Conservation (phyloP, 2,113 vertebrate species). For the Stegastes partitus region DNA sequence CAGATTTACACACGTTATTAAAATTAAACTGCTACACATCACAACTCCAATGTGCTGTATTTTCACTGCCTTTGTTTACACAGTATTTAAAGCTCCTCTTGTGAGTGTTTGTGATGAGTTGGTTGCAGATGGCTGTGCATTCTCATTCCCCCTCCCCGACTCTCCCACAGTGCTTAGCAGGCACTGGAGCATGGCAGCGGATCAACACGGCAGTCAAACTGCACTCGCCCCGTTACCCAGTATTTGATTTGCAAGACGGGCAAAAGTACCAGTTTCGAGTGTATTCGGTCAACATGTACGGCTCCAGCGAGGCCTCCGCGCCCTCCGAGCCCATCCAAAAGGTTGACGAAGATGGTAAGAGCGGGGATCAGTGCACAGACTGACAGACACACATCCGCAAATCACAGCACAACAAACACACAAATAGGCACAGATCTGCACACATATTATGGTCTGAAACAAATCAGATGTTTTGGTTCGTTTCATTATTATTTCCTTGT, state of each 20-base stretch:
- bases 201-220: slow-evolving; percentile 90
- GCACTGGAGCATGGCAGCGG: slow-evolving; percentile 92
- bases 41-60: no score
- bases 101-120: slow-evolving; percentile 18
- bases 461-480: no score
- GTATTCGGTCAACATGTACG: slow-evolving; percentile 90
- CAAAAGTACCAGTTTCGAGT: slow-evolving; percentile 93
- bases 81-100: neutral
- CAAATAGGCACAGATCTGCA: no score
- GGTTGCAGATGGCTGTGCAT: slow-evolving; percentile 31
- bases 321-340: slow-evolving; percentile 89
- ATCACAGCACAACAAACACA: neutral
- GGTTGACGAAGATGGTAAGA: slow-evolving; percentile 90
- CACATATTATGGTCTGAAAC: no score
- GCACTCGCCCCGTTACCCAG: slow-evolving; percentile 92
- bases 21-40: no score
- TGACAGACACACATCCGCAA: neutral
- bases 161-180: slow-evolving; percentile 88
- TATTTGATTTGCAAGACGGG: slow-evolving; percentile 94
- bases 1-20: no score
- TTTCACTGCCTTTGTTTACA: no score
- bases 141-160: slow-evolving; percentile 16
- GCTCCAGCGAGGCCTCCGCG: slow-evolving; percentile 91
- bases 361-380: neutral
- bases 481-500: no score